phyloP scores from a whole-genome alignment of 1,140 invertebrate species.

The Euborellia annulipes region DNA sequence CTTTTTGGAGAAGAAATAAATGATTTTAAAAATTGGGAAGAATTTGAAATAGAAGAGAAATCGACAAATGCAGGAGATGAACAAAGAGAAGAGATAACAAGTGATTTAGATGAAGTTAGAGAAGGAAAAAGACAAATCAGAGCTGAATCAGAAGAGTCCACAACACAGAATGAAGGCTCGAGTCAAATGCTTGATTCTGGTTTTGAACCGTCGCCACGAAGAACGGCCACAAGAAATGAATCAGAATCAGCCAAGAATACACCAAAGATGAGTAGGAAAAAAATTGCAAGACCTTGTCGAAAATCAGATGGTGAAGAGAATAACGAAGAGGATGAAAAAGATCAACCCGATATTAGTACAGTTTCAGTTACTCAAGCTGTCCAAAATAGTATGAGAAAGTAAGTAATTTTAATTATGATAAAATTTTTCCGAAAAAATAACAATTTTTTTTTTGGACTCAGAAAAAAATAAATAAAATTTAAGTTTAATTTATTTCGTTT shows the following conservation, averaged over 20 bases:
- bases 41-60: too few relatives aligned
- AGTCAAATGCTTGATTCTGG: slow-evolving; percentile 14
- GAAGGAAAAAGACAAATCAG: slow-evolving; percentile 27
- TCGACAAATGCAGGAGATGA: not conserved
- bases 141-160: slow-evolving; percentile 23
- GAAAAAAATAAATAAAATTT: too few relatives aligned
- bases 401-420: slow-evolving; percentile 13
- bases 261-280: too few relatives aligned
- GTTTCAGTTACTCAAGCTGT: slow-evolving; percentile 32
- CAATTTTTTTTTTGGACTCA: too few relatives aligned
- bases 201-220: slow-evolving; percentile 16
- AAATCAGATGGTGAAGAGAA: too few relatives aligned
- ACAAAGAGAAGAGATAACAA: slow-evolving; percentile 8
- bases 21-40: slow-evolving; percentile 7
- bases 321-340: slow-evolving; percentile 1
- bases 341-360: slow-evolving; percentile 13
- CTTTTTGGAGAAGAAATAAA: not conserved
- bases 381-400: slow-evolving; percentile 30
- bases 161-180: slow-evolving; percentile 19
- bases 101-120: slow-evolving; percentile 26
- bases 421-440: not conserved
- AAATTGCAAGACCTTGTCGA: too few relatives aligned
- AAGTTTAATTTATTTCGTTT: too few relatives aligned
- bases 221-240: not conserved
- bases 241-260: too few relatives aligned